phyloP scores from a whole-genome alignment of 2,888 invertebrate species.

The Synanthedon vespiformis region DNA sequence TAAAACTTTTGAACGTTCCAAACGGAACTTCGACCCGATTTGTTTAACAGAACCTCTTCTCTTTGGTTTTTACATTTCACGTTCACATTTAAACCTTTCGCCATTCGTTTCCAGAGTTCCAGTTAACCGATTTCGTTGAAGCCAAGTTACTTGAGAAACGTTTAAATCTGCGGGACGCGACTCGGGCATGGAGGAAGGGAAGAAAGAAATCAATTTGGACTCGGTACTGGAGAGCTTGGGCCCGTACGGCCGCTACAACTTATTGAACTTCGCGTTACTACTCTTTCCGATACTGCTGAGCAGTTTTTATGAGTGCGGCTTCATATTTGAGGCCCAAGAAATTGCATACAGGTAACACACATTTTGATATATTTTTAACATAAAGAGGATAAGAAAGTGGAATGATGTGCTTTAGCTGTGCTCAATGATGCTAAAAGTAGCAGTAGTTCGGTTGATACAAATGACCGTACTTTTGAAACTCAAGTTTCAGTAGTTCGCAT shows the following conservation, averaged over 20 bases:
- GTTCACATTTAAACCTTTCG: background rate
- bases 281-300: constrained; percentile 53
- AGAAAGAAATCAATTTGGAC: constrained; percentile 61
- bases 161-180: background rate
- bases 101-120: background rate
- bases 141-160: background rate
- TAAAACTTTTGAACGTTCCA: background rate
- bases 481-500: too few species aligned
- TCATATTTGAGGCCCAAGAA: constrained; percentile 58
- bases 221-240: constrained; percentile 54
- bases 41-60: background rate
- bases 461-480: too few species aligned
- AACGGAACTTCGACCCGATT: background rate
- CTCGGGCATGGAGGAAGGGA: constrained; percentile 38
- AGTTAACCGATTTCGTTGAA: background rate
- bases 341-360: constrained; percentile 41
- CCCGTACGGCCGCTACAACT: constrained; percentile 57
- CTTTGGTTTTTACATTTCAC: background rate
- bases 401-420: too few species aligned
- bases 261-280: constrained; percentile 51
- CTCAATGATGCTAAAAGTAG: too few species aligned
- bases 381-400: too few species aligned
- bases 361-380: too few species aligned
- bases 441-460: too few species aligned
- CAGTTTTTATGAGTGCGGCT: constrained; percentile 59